phyloP scores from a whole-genome alignment of 2,797 vertebrate genomes.

The Phalanger gymnotis region DNA sequence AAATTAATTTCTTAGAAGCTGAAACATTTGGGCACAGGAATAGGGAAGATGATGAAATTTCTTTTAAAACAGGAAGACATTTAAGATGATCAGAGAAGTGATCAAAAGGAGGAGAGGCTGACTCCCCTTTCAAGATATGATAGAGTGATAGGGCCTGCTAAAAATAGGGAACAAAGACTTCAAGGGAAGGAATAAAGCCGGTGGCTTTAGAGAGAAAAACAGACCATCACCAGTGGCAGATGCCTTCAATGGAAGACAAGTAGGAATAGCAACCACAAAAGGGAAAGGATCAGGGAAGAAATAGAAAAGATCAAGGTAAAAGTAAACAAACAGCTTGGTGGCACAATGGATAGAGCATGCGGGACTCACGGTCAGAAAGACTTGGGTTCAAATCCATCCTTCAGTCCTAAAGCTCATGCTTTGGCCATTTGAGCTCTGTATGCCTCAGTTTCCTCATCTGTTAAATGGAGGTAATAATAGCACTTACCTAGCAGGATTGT shows the following conservation, averaged over 20 bases:
- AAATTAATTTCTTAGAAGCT: slow-evolving; percentile 78
- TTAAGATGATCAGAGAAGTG: slow-evolving; percentile 64
- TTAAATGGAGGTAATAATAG: background rate
- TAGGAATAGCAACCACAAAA: background rate
- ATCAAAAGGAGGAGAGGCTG: slow-evolving; percentile 33
- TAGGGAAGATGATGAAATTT: slow-evolving; percentile 66
- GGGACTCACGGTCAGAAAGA: background rate
- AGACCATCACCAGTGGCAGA: background rate
- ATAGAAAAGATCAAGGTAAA: background rate
- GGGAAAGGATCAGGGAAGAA: background rate
- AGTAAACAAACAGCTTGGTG: background rate
- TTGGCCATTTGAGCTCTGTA: background rate
- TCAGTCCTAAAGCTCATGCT: background rate
- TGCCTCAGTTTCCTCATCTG: background rate
- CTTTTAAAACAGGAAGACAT: slow-evolving; percentile 58
- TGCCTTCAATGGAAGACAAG: background rate
- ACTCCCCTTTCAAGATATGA: slow-evolving; percentile 58
- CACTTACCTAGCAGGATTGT: background rate
- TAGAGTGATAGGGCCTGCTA: slow-evolving; percentile 7
- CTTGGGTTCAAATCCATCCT: background rate
- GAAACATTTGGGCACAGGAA: slow-evolving; percentile 75
- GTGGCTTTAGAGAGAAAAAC: background rate
- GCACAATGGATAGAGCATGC: background rate
- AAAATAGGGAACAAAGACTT: slow-evolving; percentile 51
- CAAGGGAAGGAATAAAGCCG: background rate